A percentile compares a stretch with the other conserved stretches of the same genome.
phyloP scores from a whole-genome alignment of 2,797 vertebrate species.

The Coilia nasus region DNA sequence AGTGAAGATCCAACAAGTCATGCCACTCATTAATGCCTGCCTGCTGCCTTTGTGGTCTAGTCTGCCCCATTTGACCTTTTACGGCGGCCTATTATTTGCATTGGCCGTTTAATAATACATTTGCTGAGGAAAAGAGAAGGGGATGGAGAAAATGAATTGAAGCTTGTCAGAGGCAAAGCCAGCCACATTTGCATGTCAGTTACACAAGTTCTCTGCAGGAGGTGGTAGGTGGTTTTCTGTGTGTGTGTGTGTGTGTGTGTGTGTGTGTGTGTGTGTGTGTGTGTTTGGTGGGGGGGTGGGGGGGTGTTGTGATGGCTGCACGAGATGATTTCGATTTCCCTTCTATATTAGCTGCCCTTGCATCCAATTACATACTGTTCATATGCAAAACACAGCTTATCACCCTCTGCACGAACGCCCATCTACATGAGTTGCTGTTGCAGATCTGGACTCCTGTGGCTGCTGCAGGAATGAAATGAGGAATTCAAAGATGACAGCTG shows the following conservation, averaged over 20 bases:
- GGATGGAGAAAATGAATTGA: neutral
- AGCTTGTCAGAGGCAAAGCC: neutral
- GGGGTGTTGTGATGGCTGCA: no score
- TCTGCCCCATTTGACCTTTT: neutral
- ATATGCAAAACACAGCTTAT: slow-evolving; percentile 16
- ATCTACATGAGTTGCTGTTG: neutral
- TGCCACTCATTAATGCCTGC: neutral
- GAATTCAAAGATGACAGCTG: neutral
- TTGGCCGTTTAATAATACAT: neutral
- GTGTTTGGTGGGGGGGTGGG: neutral
- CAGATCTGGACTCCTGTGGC: neutral
- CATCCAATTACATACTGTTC: slow-evolving; percentile 8
- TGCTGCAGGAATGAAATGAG: neutral
- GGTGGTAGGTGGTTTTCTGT: neutral
- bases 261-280: no score
- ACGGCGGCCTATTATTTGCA: neutral
- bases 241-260: no score
- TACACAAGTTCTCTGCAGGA: neutral
- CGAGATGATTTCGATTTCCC: neutral
- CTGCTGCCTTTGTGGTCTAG: neutral
- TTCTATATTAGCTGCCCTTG: neutral
- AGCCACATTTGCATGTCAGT: neutral
- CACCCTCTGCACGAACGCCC: neutral
- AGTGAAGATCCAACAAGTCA: neutral
- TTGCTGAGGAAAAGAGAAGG: neutral